Conservation (phyloP, 2,797 vertebrate species). For the Lepus townsendii region DNA sequence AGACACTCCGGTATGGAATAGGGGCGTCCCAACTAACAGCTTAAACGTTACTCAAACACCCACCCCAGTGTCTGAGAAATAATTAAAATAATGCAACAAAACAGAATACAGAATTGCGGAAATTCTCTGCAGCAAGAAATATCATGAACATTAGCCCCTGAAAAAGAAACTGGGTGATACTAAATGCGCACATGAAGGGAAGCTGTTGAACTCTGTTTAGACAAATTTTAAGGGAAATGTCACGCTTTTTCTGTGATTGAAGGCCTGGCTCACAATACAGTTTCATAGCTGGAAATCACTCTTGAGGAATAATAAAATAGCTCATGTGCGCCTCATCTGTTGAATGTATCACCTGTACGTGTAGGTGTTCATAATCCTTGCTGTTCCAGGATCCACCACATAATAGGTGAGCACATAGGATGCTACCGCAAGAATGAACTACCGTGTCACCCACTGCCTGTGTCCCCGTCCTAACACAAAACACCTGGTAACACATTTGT, state of each 20-base stretch:
- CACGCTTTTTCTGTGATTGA: slow-evolving; percentile 5
- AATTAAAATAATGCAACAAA: background rate
- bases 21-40: too few relatives aligned
- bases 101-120: background rate
- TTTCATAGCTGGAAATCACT: slow-evolving; percentile 48
- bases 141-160: background rate
- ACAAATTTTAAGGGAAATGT: slow-evolving; percentile 27
- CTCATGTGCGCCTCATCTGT: background rate
- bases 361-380: background rate
- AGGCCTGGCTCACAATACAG: background rate
- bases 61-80: too few relatives aligned
- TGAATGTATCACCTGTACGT: background rate
- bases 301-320: background rate
- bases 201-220: background rate
- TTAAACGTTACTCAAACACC: too few relatives aligned
- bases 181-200: background rate
- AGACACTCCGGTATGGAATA: too few relatives aligned
- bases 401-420: background rate
- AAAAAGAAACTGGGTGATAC: background rate
- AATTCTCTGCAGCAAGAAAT: background rate
- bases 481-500: background rate
- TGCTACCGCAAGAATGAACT: background rate
- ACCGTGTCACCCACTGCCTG: background rate
- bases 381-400: background rate
- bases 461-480: background rate